Evolutionary conservation across 2,888 invertebrate species (phyloP), one percentile per base, ranked within the genome.

Genomic region (Parelbella ahira): DNA sequence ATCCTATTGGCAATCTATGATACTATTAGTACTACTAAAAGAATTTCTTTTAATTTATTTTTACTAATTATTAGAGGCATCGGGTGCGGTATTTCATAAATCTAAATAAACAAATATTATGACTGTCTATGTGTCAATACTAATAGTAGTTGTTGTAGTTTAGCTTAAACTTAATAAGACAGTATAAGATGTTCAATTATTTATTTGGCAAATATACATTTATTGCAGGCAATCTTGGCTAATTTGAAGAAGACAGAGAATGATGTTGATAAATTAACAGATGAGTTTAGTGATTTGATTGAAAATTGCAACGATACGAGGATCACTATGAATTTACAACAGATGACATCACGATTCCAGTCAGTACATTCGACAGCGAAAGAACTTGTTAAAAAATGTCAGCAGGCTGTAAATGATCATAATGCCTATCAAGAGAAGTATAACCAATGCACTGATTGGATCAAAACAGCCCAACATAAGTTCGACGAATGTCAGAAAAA

Each of bases 331-430:
- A 96, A 93, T 66, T 91, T 96, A 15, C 96, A 97, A 67, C 97
- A 97, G 74, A 93, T 97, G 47, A 93, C 94, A 1, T 96, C 96
- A 2, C 89, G 97, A 44, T 97, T 96, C 84, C 96, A 97, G 70
- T 94, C 96, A 0, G 93, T 97, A 30, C 95, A 96, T 72, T 91
- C 93, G 0, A 96, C 97, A 0, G 93, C 95, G 1, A 95, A 94
- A 80, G 97, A 97, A 76, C 91, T 97, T 15, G 91, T 96, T 0
- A 96, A 96, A 72, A 97, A 97, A 79, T 97, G 96, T 62, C 96
- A 97, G 60, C 95, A 96, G 82, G 93, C 96, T 3, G 92, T 95
- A 0, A 89, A 90, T 37, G 96, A 96, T 63, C 96, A 97, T 56
- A 91, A 91, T 47, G 87, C 90, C 0, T 97, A 93, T 63, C 91